Conservation (phyloP, 2,797 vertebrate genomes). For the Pseudocheirus occidentalis region DNA sequence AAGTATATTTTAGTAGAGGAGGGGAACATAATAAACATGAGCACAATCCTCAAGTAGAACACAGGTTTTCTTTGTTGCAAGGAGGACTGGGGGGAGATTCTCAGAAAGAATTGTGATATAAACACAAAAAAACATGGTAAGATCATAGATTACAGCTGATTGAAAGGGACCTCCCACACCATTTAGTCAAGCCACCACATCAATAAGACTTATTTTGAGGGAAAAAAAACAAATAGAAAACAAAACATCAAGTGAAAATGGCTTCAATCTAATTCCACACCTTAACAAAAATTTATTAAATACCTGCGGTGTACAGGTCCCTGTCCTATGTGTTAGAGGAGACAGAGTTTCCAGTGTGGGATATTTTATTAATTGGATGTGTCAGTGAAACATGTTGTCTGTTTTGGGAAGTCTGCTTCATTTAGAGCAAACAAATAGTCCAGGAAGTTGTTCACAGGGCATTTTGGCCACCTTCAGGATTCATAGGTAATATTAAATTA, state of each 20-base stretch:
- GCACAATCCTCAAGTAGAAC: slow-evolving; percentile 24
- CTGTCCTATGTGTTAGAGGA: neutral
- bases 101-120: neutral
- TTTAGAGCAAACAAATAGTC: neutral
- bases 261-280: neutral
- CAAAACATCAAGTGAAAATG: neutral
- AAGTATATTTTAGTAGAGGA: neutral
- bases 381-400: neutral
- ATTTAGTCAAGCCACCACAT: neutral
- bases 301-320: neutral
- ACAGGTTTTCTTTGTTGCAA: neutral
- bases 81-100: neutral
- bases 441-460: neutral
- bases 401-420: neutral
- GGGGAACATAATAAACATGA: neutral
- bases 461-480: slow-evolving; percentile 36
- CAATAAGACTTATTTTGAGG: neutral
- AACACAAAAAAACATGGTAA: neutral
- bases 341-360: neutral
- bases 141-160: neutral
- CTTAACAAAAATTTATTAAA: neutral
- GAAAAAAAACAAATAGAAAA: neutral
- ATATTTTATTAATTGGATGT: neutral
- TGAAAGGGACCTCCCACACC: neutral
- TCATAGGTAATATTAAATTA: slow-evolving; percentile 43